Percentiles rank a stretch among this genome's conserved stretches.
These are phyloP conservation scores for Glossophaga mutica DNA, from an alignment of 2,797 vertebrate genomes.

Conservation along the genomic window DNA sequence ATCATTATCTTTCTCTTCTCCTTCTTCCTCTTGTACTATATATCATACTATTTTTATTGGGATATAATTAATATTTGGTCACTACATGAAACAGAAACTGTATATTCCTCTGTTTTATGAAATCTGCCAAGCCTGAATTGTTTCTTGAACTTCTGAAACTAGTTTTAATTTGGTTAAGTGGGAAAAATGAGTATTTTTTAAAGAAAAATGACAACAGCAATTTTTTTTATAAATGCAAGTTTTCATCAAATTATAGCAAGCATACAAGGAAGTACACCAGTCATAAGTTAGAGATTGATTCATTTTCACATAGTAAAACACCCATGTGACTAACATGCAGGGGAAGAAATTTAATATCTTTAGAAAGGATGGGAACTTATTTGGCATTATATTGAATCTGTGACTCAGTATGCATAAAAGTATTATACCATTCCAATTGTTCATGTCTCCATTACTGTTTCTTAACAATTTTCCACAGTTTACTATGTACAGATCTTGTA, in stretches of 20 bases:
- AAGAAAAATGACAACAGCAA: neutral
- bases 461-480: neutral
- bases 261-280: neutral
- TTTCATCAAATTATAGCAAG: neutral
- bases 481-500: neutral
- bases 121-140: neutral
- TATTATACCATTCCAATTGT: neutral
- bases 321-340: neutral
- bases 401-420: neutral
- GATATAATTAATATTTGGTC: neutral
- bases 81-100: neutral
- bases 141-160: conserved; percentile 11
- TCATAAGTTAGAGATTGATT: neutral
- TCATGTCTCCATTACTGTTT: neutral
- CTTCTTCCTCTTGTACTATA: neutral
- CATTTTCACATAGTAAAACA: neutral
- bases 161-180: neutral
- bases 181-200: neutral
- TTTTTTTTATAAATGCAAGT: neutral
- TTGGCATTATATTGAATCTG: neutral
- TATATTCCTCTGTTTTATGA: neutral
- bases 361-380: conserved; percentile 30
- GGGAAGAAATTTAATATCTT: conserved; percentile 10
- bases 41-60: neutral
- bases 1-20: neutral